Conservation (phyloP, 2,888 invertebrate species). For the Drosophila niveifrons region DNA sequence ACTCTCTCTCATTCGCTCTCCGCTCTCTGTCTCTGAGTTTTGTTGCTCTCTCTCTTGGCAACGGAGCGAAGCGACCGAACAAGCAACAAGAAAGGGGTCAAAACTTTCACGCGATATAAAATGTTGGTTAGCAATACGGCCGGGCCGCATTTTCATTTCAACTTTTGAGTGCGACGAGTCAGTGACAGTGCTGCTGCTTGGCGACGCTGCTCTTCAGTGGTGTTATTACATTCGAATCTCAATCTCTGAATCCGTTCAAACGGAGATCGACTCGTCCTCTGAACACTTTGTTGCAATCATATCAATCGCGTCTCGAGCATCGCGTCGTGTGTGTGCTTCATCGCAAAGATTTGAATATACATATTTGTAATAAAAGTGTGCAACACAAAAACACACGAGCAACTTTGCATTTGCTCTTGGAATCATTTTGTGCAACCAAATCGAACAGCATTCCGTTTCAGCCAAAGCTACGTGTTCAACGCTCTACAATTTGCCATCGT, state of each 20-base stretch:
- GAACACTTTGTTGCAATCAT: conserved; percentile 31
- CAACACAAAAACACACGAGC: conserved; percentile 41
- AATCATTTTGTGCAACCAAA: conserved; percentile 48
- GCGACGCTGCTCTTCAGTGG: conserved; percentile 51
- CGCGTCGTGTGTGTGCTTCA: conserved; percentile 29
- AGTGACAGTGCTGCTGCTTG: conserved; percentile 63
- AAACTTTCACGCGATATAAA: conserved; percentile 86
- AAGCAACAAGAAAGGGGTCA: conserved; percentile 85
- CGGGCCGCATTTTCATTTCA: conserved; percentile 86
- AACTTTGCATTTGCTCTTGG: conserved; percentile 34
- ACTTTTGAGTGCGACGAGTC: conserved; percentile 84
- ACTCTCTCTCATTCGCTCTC: conserved; percentile 29
- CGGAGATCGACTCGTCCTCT: conserved; percentile 52
- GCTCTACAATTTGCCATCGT: conserved; percentile 41
- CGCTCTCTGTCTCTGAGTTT: conserved; percentile 21
- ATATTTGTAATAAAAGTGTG: conserved; percentile 24
- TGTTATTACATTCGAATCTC: conserved; percentile 33
- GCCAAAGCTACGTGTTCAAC: conserved; percentile 29
- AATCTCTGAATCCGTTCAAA: conserved; percentile 25
- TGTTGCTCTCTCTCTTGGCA: conserved; percentile 49
- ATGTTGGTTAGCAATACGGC: conserved; percentile 85
- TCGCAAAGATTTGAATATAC: conserved; percentile 14
- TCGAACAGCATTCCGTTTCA: conserved; percentile 42
- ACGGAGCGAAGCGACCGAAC: conserved; percentile 39
- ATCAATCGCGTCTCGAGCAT: conserved; percentile 37